A percentile compares a stretch with the other conserved stretches of the same genome.
Conservation (phyloP, 2,888 invertebrate genomes). For the Ceraclea dissimilis region DNA sequence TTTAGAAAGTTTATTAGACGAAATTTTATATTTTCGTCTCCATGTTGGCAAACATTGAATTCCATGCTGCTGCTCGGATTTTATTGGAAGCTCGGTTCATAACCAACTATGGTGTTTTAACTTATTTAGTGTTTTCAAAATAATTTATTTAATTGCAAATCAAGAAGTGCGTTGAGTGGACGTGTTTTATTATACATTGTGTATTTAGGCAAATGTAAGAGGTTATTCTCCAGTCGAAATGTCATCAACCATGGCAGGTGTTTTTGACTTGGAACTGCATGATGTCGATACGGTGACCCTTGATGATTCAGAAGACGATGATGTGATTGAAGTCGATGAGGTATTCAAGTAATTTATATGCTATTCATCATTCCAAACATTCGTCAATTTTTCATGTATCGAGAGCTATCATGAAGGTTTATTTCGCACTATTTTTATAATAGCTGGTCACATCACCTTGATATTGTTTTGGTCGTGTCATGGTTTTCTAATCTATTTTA, state of each 20-base stretch:
- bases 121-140: conserved; percentile 15
- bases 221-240: conserved; percentile 28
- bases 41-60: conserved; percentile 16
- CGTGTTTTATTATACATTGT: conserved; percentile 3
- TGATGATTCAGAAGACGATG: conserved; percentile 79
- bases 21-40: not conserved
- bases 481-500: conserved; percentile 18
- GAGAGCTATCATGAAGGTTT: not conserved
- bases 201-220: conserved; percentile 18
- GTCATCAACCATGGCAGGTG: conserved; percentile 70
- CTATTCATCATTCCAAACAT: not conserved
- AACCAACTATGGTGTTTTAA: conserved; percentile 12
- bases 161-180: conserved; percentile 1
- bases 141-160: conserved; percentile 7
- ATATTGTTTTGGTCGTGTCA: conserved; percentile 23
- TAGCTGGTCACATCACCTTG: conserved; percentile 17
- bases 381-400: not conserved
- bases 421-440: conserved; percentile 1
- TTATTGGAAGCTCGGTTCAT: conserved; percentile 21
- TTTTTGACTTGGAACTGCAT: conserved; percentile 88
- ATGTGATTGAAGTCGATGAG: conserved; percentile 81
- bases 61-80: conserved; percentile 23
- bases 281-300: conserved; percentile 57
- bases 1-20: not conserved
- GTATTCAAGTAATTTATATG: conserved; percentile 43